Evolutionary conservation across 2,888 invertebrate species (phyloP).

Genomic region (Leucophenga montana): DNA sequence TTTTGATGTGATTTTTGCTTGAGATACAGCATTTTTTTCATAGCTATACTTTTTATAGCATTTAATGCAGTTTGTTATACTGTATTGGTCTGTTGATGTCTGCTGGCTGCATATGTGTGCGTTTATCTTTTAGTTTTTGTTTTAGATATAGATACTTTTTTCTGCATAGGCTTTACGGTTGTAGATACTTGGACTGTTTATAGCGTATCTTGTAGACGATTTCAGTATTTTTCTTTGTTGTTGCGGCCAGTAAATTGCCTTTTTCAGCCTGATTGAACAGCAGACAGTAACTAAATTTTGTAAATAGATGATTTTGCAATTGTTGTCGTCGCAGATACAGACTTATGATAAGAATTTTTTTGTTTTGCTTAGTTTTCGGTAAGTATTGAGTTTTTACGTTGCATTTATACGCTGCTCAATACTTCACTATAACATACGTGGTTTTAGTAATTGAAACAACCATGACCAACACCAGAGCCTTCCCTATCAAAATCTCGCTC

Average conservation of each 20-base stretch:
- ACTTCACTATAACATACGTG: too few relatives aligned
- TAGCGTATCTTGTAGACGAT: too few relatives aligned
- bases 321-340: conserved; percentile 21
- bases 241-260: conserved; percentile 24
- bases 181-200: too few relatives aligned
- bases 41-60: conserved; percentile 13
- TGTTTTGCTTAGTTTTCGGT: background rate
- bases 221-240: background rate
- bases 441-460: too few relatives aligned
- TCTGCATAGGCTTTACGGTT: background rate
- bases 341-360: conserved; percentile 6
- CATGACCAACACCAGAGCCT: too few relatives aligned
- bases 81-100: conserved; percentile 5
- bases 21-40: background rate
- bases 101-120: conserved; percentile 21
- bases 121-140: background rate
- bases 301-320: conserved; percentile 7
- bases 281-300: conserved; percentile 22
- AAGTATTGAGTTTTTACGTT: too few relatives aligned
- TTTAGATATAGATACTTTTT: too few relatives aligned
- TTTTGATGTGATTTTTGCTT: background rate
- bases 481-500: too few relatives aligned
- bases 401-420: too few relatives aligned
- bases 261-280: conserved; percentile 26
- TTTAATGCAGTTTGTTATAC: conserved; percentile 28